phyloP scores from a whole-genome alignment of 2,797 vertebrate species.

The Hypotaenidia philippensis region DNA sequence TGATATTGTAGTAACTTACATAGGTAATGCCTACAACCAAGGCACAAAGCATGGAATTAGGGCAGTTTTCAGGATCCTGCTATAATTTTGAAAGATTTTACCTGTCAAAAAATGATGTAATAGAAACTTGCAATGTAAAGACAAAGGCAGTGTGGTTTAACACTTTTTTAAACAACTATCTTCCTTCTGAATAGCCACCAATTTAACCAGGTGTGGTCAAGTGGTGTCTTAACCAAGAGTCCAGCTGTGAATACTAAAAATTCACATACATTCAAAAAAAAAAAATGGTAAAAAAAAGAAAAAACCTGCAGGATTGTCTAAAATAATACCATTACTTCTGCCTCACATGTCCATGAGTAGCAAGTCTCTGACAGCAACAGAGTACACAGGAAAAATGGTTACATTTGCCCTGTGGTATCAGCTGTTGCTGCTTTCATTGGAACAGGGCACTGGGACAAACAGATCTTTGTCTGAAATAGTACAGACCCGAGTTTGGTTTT shows the following conservation, averaged over 20 bases:
- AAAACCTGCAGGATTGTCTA: neutral
- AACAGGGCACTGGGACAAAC: neutral
- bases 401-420: neutral
- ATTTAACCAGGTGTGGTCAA: neutral
- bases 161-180: no score
- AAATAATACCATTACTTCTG: neutral
- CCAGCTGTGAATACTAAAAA: neutral
- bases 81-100: neutral
- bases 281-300: neutral
- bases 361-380: neutral
- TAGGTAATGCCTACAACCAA: neutral
- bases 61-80: neutral
- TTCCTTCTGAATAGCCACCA: neutral
- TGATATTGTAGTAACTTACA: neutral
- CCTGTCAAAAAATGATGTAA: neutral
- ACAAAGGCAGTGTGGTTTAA: neutral
- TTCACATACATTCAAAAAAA: neutral
- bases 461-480: neutral
- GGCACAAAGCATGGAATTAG: neutral
- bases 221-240: neutral
- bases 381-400: neutral
- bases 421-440: neutral
- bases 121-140: neutral
- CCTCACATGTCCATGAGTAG: neutral
- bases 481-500: neutral